Base-by-base conservation (phyloP, 2,888 invertebrate genomes). In the Seira ritae region DNA sequence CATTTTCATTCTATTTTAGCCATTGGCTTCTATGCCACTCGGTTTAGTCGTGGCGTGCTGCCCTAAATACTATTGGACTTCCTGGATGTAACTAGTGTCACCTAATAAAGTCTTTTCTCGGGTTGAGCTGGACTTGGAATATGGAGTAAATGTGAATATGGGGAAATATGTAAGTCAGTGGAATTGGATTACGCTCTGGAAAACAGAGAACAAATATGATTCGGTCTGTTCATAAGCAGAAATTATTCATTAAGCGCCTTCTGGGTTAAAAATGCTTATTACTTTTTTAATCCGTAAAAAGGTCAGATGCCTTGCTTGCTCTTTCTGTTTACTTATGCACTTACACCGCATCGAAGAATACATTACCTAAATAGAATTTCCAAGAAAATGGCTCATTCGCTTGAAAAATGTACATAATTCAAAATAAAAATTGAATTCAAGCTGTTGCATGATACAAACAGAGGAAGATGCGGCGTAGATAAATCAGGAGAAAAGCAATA, bases 11-110 rank as follows among this genome's bases (percentile, higher is more conserved):
- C 62, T 62, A 22, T 62, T 62, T 62, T 62, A 19, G 6, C 62
- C 62, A 22, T 2, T 62, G n/a, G 62, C 62, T 62, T 62, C 20
- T 62, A 8, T 62, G 22, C 62, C 20, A 62, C 22, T 50, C 22
- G n/a, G 31, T 8, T 20, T 62, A 62, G 20, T 22, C 62, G 10
- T 62, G 20, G 62, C 62, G 62, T 62, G 62, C 22, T 65, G 77
- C 55, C 77, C 77, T 77, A 77, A 77, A 77, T 77, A 77, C 77
- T 60, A 62, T 20, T 77, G 77, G 70, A 77, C 69, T 77, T 77
- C 77, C 77, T 77, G 77, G 77, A 77, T 77, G 69, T 68, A 77
- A 77, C 77, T 42, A 69, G 77, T 77, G 69, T 77, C 77, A 77
- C 69, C 70, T 69, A 60, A 62, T 77, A 70, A 77, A 70, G 70